phyloP scores from a whole-genome alignment of 2,797 vertebrate species.

The Coracias cyanogaster region DNA sequence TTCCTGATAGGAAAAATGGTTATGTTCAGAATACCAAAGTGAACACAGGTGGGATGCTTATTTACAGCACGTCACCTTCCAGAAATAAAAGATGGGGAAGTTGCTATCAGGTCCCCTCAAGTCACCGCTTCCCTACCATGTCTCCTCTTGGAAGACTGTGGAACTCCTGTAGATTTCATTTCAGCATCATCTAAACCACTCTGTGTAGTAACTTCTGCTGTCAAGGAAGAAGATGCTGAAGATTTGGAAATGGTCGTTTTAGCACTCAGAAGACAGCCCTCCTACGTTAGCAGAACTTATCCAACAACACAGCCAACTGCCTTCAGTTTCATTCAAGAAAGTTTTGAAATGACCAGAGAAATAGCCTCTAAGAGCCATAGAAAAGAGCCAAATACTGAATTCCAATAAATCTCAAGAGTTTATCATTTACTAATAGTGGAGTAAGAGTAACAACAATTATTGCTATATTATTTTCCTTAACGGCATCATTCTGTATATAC shows the following conservation, averaged over 20 bases:
- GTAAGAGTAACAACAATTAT: slow-evolving; percentile 21
- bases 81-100: background rate
- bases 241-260: slow-evolving; percentile 63
- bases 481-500: background rate
- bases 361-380: background rate
- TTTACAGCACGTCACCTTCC: background rate
- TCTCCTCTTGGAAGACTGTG: background rate
- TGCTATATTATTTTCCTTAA: background rate
- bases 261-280: slow-evolving; percentile 65
- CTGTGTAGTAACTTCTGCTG: slow-evolving; percentile 22
- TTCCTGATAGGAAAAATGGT: background rate
- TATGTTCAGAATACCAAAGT: background rate
- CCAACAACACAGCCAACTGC: slow-evolving; percentile 49
- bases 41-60: background rate
- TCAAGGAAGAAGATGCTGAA: slow-evolving; percentile 46
- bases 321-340: slow-evolving; percentile 65
- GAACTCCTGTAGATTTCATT: slow-evolving; percentile 3
- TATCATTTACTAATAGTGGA: background rate
- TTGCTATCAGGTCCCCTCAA: background rate
- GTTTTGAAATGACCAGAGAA: slow-evolving; percentile 44
- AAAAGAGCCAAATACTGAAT: background rate
- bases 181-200: background rate
- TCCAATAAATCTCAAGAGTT: background rate
- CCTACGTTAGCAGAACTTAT: slow-evolving; percentile 50
- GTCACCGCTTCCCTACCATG: background rate